A percentile compares a stretch with the other conserved stretches of the same genome.
Conservation (phyloP, 2,888 invertebrate genomes). For the Drosophila cognata region DNA sequence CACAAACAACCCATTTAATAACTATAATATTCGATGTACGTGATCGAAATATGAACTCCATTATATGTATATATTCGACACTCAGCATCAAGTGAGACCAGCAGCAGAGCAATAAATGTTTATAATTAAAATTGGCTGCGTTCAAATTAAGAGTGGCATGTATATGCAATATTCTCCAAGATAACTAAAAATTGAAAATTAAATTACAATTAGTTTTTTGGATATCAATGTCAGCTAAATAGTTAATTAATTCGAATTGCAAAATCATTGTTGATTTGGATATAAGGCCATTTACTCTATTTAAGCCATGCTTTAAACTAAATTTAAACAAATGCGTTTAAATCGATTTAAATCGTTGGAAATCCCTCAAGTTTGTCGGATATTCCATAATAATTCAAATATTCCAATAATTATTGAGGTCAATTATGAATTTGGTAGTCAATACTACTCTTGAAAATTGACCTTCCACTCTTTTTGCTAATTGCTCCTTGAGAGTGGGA, state of each 20-base stretch:
- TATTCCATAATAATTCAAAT: neutral
- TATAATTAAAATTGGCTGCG: neutral
- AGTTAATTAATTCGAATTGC: neutral
- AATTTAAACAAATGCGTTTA: neutral
- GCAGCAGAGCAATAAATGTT: neutral
- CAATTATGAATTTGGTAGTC: neutral
- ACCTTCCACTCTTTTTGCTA: neutral
- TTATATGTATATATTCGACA: neutral
- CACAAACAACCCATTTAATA: constrained; percentile 4
- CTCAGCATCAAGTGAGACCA: neutral
- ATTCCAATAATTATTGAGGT: neutral
- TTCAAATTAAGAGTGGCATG: neutral
- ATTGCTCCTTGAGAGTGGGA: neutral
- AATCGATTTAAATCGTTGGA: neutral
- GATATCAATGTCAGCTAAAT: neutral
- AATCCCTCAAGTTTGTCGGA: neutral
- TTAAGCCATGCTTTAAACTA: neutral
- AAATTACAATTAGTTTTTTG: too few relatives aligned
- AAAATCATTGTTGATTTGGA: too few relatives aligned
- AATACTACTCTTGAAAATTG: neutral
- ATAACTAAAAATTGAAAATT: neutral
- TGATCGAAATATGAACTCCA: constrained; percentile 23
- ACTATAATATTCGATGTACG: constrained; percentile 19
- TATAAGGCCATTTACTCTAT: neutral
- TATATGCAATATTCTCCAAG: neutral